Evolutionary conservation across 2,113 vertebrate genomes (phyloP).

Genomic region (Motacilla tschutschensis): DNA sequence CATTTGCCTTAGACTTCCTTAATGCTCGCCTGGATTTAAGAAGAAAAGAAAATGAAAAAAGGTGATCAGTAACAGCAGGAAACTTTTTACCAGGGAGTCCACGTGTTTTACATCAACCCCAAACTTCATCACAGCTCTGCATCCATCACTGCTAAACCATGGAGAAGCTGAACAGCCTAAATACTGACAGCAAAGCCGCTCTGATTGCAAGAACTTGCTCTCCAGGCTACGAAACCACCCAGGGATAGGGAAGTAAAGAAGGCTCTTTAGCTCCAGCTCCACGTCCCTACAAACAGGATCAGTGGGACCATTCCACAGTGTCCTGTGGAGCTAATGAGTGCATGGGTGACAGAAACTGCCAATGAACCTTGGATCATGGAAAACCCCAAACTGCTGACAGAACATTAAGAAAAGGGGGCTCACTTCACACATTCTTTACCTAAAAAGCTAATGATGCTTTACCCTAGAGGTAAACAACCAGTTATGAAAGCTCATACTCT

Average conservation of each 20-base stretch:
- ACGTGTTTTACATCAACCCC: not conserved
- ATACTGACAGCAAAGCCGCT: not conserved
- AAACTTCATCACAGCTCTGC: not conserved
- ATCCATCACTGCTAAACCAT: not conserved
- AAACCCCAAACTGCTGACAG: not conserved
- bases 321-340: accelerated
- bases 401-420: not conserved
- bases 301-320: not conserved
- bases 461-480: not conserved
- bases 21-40: not conserved
- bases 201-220: not conserved
- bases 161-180: not conserved
- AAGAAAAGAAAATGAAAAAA: accelerated
- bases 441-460: not conserved
- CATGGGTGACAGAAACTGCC: not conserved
- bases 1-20: not conserved
- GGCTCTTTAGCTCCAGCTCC: not conserved
- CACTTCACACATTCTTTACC: not conserved
- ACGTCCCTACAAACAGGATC: accelerated
- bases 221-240: not conserved
- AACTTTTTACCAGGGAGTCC: not conserved
- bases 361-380: accelerated
- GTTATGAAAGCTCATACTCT: not conserved
- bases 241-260: not conserved
- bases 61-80: not conserved